A percentile compares a stretch with the other conserved stretches of the same genome.
phyloP scores from a whole-genome alignment of 2,797 vertebrate genomes.

The Corythornis leucogaster region DNA sequence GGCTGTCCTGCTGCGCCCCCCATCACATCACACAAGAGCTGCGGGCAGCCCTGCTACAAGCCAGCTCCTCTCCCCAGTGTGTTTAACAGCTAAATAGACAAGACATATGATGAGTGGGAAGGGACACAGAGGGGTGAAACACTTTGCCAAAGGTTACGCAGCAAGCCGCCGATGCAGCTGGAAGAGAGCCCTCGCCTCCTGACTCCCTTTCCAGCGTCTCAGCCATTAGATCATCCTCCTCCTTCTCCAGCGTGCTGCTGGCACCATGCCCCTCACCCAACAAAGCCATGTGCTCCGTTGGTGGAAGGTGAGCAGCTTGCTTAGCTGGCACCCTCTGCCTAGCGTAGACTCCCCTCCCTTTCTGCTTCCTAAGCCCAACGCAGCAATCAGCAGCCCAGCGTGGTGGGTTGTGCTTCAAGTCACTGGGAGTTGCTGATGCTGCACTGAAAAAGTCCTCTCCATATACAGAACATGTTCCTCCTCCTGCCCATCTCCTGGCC shows the following conservation, averaged over 20 bases:
- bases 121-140: not conserved
- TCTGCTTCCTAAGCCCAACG: accelerated
- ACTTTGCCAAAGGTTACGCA: slow-evolving; percentile 18
- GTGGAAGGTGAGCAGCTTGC: not conserved
- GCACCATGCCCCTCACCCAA: accelerated
- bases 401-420: not conserved
- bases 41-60: not conserved
- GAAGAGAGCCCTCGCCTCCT: slow-evolving; percentile 37
- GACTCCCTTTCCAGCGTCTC: not conserved
- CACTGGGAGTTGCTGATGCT: not conserved
- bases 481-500: not conserved
- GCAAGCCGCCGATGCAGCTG: slow-evolving; percentile 23
- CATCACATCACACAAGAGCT: accelerated
- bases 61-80: not conserved
- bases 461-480: accelerated
- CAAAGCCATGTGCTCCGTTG: accelerated
- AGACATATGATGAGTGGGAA: slow-evolving; percentile 51
- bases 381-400: not conserved
- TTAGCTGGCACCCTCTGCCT: not conserved
- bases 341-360: not conserved
- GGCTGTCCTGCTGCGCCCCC: not conserved
- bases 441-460: not conserved
- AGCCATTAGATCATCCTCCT: not conserved
- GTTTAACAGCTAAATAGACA: not conserved
- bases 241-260: not conserved